Base-by-base conservation (phyloP, 2,113 vertebrate genomes). In the Coptodon bakossiorum region DNA sequence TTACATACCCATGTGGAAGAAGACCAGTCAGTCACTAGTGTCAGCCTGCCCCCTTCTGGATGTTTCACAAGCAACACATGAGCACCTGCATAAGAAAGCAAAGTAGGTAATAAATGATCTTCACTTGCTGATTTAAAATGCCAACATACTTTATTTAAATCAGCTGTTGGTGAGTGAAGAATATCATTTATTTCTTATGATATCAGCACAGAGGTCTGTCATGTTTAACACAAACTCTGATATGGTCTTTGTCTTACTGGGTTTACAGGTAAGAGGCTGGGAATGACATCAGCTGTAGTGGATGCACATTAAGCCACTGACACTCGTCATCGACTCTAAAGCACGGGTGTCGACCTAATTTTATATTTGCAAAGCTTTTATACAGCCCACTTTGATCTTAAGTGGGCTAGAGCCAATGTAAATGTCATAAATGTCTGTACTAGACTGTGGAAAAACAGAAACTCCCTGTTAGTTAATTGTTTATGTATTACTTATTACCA, bases 41-140 rank as follows among this genome's bases (percentile, higher is more conserved):
- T 83, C 81, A 91, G 87, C 31, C 83, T 88, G 5, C 93, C 93
- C 63, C 84, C 93, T 95, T 81, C 82, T 95, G 93, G 94, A 73
- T 45, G 34, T n/a, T 66, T 66, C 19, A 24, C 50, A 27, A 54
- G 76, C 79, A 93, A 48, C 68, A 63, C 88, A 86, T 0, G 16
- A n/a, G 11, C 4, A 7, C 14, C 3, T 8, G 6, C 4, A 76
- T 19, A 7, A 29, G 16, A 76, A 48, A 27, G 71, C 43, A 31
- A 50, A 48, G 22, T 29, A 48, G 10, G 12, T 3, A 0, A 10
- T 48, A 48, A 11, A 63, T 19, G 6, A 10, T 3, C 71, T 76
- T 50, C 43, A 19, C 24, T 31, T 76, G 48, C 10, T 76, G n/a
- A 40, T 53, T 22, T 45, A 6, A 40, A 52, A 61, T 19, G 12